Base-by-base conservation (phyloP, 2,888 invertebrate genomes). In the Nephrocerus scutellatus region DNA sequence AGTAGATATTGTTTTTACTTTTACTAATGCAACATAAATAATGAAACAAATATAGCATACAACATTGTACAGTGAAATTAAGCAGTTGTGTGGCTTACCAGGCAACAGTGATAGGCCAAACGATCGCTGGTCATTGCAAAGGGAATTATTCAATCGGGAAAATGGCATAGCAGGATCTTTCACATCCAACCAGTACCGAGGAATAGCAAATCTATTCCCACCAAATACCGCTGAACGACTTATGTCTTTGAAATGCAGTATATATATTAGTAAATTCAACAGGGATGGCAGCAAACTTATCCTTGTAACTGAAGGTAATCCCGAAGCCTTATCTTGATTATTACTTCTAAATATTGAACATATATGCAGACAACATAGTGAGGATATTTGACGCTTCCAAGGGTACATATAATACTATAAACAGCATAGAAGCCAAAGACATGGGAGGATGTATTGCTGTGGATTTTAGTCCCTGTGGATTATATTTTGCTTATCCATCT, bases 371-470 rank as follows among this genome's bases (percentile, higher is more conserved):
- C 70, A 76, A 79, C 50, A 72, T 73, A 51, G 73, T 87, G 32
- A 71, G 83, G 36, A 66, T 87, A 33, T 85, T 83, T 56, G 75
- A 80, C 55, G 77, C 82, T 1, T 66, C 72, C 3, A 72, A 74
- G 48, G 75, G 74, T 19, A 68, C 72, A 8, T 84, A 83, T 59
- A 72, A 74, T 33, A 60, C 75, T 30, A 70, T 76, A 24, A 80
- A 80, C 55, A 73, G 71, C 30, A 75, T 86, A 33, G 70, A 73
- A 47, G 85, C 84, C 1, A 72, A 79, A 41, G 84, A 85, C 59
- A 80, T 87, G 7, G 84, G 85, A 3, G 89, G 88, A 87, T 84
- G 85, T 62, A 70, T 89, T 25, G 89, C 89, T 60, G 78, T 83
- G 12, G 84, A 84, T 8, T 82, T 88, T 55, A 84, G 83, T 66